These are phyloP conservation scores for Stegodyphus mimosarum DNA, from an alignment of 1,140 invertebrate genomes.

Conservation along the genomic window DNA sequence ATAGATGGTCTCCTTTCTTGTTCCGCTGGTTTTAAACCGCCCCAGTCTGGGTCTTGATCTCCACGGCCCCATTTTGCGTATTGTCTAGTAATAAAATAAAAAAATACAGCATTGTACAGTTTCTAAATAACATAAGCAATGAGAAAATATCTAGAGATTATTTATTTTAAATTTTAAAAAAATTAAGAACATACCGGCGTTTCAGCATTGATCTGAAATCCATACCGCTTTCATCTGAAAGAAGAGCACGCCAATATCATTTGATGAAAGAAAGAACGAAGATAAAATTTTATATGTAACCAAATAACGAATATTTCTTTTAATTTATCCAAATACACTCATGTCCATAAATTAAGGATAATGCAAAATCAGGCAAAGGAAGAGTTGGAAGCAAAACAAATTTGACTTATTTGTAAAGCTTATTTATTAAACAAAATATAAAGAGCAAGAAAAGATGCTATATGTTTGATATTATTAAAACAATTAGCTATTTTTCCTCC, in stretches of 20 bases:
- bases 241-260: conserved; percentile 14
- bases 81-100: conserved; percentile 73
- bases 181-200: conserved; percentile 73
- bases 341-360: no score
- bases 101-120: not conserved
- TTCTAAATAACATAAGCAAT: not conserved
- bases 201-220: conserved; percentile 98
- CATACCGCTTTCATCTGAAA: conserved; percentile 91
- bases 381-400: no score
- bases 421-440: no score
- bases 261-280: not conserved
- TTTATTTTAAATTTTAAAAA: not conserved
- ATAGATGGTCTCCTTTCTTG: conserved; percentile 73
- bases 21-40: conserved; percentile 91
- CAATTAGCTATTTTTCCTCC: no score
- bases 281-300: not conserved
- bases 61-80: conserved; percentile 93
- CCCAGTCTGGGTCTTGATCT: conserved; percentile 72
- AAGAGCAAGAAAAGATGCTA: no score
- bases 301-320: no score
- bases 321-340: no score
- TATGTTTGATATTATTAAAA: no score
- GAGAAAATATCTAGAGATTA: not conserved
- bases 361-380: no score
- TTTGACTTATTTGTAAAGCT: no score